Evolutionary conservation across 2,888 invertebrate species (phyloP), one percentile per base, ranked within the genome.

Genomic region (Psylliodes chrysocephalus): DNA sequence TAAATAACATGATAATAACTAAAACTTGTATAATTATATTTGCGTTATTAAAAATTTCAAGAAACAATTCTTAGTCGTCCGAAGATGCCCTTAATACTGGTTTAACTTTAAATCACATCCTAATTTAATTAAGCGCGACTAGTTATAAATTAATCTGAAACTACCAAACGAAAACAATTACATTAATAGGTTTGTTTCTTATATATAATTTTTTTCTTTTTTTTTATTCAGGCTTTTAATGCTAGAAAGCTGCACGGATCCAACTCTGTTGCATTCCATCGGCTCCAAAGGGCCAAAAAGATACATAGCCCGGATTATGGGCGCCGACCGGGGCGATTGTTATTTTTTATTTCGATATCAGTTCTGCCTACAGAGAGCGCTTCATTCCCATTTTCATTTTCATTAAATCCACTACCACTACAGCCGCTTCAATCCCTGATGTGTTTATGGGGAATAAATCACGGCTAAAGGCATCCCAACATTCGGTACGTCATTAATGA

Each of bases 241-340:
- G 25, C 25, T 5, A 3, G 3, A 25, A 25, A 25, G 25, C n/a
- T n/a, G 22, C 18, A 52, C 18, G 33, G 33, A 30, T 33, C 52
- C 30, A 17, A 52, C 72, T 74, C 78, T 75, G 75, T 77, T 78
- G 77, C 77, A 77, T 76, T 77, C 75, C 77, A 73, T 73, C 30
- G 35, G 47, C 35, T 57, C 40, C 17, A 30, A 52, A 52, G 70
- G 66, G 67, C 68, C 62, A 67, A 62, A 68, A 73, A 76, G 75
- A 78, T 78, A 77, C 76, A 78, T 77, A 66, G 74, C 73, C n/a
- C 51, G 77, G 77, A 77, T 78, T 77, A 78, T 75, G 75, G 72
- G 73, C 72, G 71, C 18, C 73, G 44, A 44, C 5, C 44, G 71
- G 68, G 71, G 71, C 72, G 71, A 73, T 73, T 71, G 75, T 70